Evolutionary conservation across 2,797 vertebrate species (phyloP).

Genomic region (Scyliorhinus canicula): DNA sequence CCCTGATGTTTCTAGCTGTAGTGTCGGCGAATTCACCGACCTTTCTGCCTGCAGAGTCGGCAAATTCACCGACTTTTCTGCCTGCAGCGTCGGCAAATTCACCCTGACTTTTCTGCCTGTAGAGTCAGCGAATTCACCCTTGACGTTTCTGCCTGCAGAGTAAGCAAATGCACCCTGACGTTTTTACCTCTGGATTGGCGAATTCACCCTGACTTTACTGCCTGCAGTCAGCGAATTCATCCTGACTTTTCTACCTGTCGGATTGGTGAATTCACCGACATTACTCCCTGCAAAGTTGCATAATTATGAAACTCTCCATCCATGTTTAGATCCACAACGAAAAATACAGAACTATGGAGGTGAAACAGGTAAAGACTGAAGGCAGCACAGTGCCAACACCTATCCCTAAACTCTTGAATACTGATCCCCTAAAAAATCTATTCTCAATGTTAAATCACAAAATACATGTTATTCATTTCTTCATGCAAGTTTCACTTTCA

Average conservation of each 20-base stretch:
- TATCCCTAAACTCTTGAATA: background rate
- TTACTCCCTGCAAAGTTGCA: too few species aligned
- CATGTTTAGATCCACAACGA: background rate
- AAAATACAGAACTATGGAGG: too few species aligned
- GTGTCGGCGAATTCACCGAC: background rate
- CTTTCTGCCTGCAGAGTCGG: background rate
- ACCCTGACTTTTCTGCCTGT: background rate
- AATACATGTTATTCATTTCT: background rate
- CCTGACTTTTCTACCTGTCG: too few species aligned
- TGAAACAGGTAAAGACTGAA: background rate
- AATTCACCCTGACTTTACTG: too few species aligned
- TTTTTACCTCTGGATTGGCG: too few species aligned
- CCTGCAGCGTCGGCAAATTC: background rate
- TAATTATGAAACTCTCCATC: too few species aligned
- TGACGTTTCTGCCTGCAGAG: too few species aligned
- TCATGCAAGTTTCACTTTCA: background rate
- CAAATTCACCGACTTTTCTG: background rate
- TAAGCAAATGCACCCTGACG: too few species aligned
- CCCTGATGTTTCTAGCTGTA: background rate
- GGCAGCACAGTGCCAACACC: background rate
- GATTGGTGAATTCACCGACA: too few species aligned
- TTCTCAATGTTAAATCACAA: background rate
- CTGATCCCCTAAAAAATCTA: background rate
- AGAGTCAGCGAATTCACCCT: background rate
- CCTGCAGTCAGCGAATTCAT: too few species aligned